Evolutionary conservation across 2,113 vertebrate species (phyloP).

Genomic region (Eolophus roseicapilla): DNA sequence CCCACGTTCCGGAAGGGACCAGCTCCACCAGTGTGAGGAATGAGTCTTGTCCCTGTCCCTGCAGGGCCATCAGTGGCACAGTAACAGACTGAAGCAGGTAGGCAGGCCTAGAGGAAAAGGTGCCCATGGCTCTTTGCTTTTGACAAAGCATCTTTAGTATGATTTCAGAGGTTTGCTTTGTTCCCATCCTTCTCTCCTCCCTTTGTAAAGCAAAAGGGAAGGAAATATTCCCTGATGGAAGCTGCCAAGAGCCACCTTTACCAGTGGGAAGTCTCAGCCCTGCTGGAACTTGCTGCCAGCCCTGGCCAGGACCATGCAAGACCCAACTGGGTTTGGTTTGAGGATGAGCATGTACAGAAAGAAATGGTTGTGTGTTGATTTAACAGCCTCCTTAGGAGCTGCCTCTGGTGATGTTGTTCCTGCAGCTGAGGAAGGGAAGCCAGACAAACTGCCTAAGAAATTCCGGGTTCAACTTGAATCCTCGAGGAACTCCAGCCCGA

Average conservation of each 20-base stretch:
- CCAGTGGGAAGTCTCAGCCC: background rate
- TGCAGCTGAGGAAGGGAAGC: background rate
- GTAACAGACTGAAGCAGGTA: background rate
- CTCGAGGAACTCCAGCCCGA: background rate
- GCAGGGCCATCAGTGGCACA: background rate
- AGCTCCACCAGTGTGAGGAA: accelerated
- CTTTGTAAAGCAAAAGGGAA: background rate
- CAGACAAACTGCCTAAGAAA: background rate
- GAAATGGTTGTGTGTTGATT: background rate
- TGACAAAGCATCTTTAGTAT: background rate
- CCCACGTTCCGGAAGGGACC: background rate
- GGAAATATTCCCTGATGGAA: too few species aligned
- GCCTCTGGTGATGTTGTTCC: background rate
- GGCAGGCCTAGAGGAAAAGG: background rate
- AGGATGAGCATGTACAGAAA: background rate
- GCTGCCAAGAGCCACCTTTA: background rate
- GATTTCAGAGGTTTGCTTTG: background rate
- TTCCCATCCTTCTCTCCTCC: background rate
- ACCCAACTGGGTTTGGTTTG: accelerated
- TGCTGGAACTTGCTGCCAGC: background rate
- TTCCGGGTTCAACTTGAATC: background rate
- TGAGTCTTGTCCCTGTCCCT: background rate
- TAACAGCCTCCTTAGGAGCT: background rate
- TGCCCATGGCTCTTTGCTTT: background rate
- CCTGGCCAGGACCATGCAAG: background rate